These are phyloP conservation scores for Macrophya annulata DNA, from an alignment of 2,888 invertebrate genomes.

Conservation along the genomic window DNA sequence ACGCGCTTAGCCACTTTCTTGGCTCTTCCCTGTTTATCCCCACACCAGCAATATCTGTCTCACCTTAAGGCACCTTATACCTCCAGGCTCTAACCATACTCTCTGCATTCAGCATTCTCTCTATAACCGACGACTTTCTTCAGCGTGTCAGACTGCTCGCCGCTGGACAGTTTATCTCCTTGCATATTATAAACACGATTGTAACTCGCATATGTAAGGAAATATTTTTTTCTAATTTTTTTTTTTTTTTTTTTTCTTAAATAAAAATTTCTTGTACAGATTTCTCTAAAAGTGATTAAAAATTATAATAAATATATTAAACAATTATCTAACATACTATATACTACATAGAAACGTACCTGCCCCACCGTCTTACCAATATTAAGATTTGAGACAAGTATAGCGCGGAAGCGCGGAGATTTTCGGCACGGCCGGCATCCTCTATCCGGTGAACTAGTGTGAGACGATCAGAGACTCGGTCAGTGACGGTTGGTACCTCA, in stretches of 20 bases:
- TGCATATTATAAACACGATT: neutral
- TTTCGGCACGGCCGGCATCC: slow-evolving; percentile 6
- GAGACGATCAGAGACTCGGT: neutral
- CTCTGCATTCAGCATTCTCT: neutral
- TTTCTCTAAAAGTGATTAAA: neutral
- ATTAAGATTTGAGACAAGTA: neutral
- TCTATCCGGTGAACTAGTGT: neutral
- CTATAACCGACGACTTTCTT: slow-evolving; percentile 27
- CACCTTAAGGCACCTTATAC: slow-evolving; percentile 26
- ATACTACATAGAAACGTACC: neutral
- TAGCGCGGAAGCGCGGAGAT: slow-evolving; percentile 15
- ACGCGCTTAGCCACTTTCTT: slow-evolving; percentile 53
- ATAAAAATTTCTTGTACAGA: neutral
- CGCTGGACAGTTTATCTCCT: slow-evolving; percentile 18
- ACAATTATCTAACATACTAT: too few species aligned
- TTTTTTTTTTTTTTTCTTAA: neutral
- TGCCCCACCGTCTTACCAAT: neutral
- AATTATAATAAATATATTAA: neutral
- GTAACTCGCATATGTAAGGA: too few species aligned
- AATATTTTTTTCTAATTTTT: too few species aligned
- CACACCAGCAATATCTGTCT: slow-evolving; percentile 28
- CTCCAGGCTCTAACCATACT: neutral
- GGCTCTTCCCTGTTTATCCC: slow-evolving; percentile 45
- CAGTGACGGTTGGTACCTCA: neutral
- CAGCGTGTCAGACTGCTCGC: neutral